These are phyloP conservation scores for Calonectris borealis DNA, from an alignment of 2,113 vertebrate genomes.

Conservation along the genomic window DNA sequence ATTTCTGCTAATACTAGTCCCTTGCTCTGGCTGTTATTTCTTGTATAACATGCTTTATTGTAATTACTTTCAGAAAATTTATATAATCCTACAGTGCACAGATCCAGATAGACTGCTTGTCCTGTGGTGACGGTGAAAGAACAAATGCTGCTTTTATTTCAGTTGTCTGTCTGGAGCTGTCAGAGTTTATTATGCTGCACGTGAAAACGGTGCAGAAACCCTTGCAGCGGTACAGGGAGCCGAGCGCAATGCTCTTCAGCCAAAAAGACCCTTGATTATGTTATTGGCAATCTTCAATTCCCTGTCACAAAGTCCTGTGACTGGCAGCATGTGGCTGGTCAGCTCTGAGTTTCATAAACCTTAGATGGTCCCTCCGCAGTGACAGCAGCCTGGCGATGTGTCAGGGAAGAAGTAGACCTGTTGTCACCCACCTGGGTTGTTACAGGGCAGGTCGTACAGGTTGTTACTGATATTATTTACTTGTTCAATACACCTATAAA, in stretches of 20 bases:
- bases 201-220: background rate
- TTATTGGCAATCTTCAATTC: background rate
- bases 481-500: background rate
- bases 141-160: background rate
- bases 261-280: background rate
- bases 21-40: background rate
- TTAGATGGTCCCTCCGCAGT: rapidly evolving
- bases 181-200: background rate
- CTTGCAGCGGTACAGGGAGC: rapidly evolving
- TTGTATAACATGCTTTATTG: background rate
- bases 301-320: background rate
- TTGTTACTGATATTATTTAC: background rate
- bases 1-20: background rate
- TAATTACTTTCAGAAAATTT: background rate
- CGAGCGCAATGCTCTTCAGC: background rate
- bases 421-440: background rate
- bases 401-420: background rate
- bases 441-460: background rate
- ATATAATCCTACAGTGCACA: background rate
- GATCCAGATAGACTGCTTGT: background rate
- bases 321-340: background rate
- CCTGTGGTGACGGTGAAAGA: background rate
- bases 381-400: background rate
- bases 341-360: background rate
- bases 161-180: background rate